Evolutionary conservation across 2,113 vertebrate genomes (phyloP), one percentile per base, ranked within the genome.

Genomic region (Hemibagrus wyckioides): DNA sequence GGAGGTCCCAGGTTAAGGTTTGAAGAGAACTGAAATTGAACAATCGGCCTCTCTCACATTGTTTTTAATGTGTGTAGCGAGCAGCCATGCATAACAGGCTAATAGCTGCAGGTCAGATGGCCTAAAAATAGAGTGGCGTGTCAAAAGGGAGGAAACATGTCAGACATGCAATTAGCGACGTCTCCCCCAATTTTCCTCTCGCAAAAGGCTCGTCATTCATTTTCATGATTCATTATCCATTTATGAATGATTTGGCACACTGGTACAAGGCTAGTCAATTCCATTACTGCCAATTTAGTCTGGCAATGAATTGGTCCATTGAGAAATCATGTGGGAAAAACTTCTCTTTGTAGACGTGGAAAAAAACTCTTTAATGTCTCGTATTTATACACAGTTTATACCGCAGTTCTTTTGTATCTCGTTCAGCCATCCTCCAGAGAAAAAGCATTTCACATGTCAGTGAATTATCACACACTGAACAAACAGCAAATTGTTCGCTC

Each of bases 141-240:
- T 63, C 52, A 75, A 41, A 36, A 44, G 41, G 30, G 54, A 84
- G 52, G 52, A 39, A 69, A 82, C 59, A 75, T 69, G 84, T 75
- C 81, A 30, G 76, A 88, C 88, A 85, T 73, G 57, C 41, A 77
- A 90, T 85, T 63, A 83, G 80, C 75, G 76, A 33, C 44, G 17
- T 86, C 75, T 39, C 21, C 81, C 39, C 65, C 67, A 69, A 39
- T 82, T 82, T 50, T 80, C 67, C 39, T 48, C 85, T 73, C 23
- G 80, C 75, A 41, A 48, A 48, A 67, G 73, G 48, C 87, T 77
- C 85, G 85, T 85, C 85, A 79, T 90, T 82, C 73, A 85, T 90
- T 90, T 90, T 69, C 82, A 50, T 88, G 89, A 73, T 87, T 89
- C 84, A 90, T 90, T 89, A 89, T 87, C 48, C 75, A 76, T 89